phyloP scores from a whole-genome alignment of 2,113 vertebrate species.

The Cettia cetti region DNA sequence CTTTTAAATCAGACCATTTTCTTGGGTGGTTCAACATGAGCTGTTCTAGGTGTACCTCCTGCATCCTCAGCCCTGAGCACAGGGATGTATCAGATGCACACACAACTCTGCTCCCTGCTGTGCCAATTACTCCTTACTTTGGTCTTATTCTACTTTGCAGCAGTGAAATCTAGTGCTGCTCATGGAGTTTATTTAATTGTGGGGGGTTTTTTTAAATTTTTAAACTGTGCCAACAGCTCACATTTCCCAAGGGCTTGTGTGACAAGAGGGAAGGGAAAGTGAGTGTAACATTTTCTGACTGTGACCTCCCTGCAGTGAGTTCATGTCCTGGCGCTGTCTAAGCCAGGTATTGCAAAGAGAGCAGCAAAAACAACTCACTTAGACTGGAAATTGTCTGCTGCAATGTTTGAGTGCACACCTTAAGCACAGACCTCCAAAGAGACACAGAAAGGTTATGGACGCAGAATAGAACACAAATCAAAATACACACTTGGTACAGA shows the following conservation, averaged over 20 bases:
- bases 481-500: background rate
- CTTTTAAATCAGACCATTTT: background rate
- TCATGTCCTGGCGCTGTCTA: background rate
- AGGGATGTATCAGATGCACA: rapidly evolving
- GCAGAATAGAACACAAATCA: background rate
- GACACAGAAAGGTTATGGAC: background rate
- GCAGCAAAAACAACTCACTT: background rate
- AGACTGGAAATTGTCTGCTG: background rate
- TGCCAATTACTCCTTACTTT: background rate
- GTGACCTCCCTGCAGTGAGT: background rate
- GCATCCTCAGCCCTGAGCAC: background rate
- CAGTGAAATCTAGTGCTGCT: background rate
- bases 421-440: background rate
- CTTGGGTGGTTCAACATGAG: background rate
- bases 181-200: background rate
- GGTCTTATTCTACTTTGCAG: background rate
- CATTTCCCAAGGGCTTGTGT: background rate
- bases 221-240: background rate
- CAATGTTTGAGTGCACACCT: background rate
- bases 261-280: too few species aligned
- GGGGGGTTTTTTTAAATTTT: background rate
- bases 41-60: rapidly evolving
- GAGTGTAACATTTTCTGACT: background rate
- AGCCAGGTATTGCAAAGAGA: background rate
- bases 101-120: background rate